Percentiles rank a stretch among this genome's conserved stretches.
Conservation (phyloP, 2,113 vertebrate genomes). For the Alces alces region DNA sequence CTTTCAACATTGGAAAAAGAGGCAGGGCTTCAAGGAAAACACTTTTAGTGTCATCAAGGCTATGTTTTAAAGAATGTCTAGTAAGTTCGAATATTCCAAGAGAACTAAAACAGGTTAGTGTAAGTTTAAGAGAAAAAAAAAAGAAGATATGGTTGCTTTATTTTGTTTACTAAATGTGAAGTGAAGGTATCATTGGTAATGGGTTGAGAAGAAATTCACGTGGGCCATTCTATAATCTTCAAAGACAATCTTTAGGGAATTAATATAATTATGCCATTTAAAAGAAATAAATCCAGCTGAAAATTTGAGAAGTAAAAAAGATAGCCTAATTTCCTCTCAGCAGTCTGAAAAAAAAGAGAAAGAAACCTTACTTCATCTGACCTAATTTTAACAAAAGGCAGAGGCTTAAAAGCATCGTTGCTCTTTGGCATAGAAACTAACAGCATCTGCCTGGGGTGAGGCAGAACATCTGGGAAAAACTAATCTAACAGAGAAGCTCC, state of each 20-base stretch:
- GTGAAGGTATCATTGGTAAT: not conserved
- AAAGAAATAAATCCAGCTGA: not conserved
- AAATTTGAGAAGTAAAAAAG: slow-evolving; percentile 27
- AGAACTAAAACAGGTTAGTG: not conserved
- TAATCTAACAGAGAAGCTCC: not conserved
- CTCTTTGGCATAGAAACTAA: not conserved
- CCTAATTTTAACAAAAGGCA: slow-evolving; percentile 10
- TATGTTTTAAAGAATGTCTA: not conserved
- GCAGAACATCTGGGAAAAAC: not conserved
- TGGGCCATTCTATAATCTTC: not conserved
- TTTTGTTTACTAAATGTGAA: not conserved
- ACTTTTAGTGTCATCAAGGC: not conserved
- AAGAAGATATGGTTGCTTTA: not conserved
- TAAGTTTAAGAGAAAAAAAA: not conserved
- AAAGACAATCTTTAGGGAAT: not conserved
- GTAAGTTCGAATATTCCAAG: not conserved
- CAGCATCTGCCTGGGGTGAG: not conserved
- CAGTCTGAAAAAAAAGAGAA: not conserved
- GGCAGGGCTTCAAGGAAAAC: not conserved
- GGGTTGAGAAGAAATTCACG: not conserved
- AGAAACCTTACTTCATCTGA: not conserved
- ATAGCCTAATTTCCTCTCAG: not conserved
- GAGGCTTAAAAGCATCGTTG: not conserved
- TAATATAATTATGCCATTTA: not conserved
- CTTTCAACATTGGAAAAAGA: not conserved